Evolutionary conservation across 64 coral and sea anemone genomes (phyloP).

Genomic region (Actinia equina): DNA sequence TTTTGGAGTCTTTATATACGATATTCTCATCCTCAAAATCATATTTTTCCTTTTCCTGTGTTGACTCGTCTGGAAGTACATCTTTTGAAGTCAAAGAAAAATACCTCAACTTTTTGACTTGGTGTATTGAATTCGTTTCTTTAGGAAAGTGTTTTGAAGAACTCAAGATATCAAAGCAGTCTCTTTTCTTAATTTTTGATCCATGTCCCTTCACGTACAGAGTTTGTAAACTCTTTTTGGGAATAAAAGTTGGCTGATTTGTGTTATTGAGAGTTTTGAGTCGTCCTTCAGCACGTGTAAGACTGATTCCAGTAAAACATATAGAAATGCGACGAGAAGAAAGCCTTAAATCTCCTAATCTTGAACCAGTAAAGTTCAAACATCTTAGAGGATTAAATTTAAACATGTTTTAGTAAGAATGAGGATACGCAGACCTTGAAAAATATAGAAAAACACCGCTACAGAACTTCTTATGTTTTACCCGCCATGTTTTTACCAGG

Average conservation of each 20-base stretch:
- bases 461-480: not conserved
- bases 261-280: not conserved
- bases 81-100: not conserved
- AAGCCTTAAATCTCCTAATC: not conserved
- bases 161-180: not conserved
- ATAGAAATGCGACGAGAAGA: not conserved
- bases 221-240: not conserved
- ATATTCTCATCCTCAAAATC: not conserved
- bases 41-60: not conserved
- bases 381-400: not conserved
- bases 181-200: not conserved
- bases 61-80: not conserved
- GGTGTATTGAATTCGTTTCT: not conserved
- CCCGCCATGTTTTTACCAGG: not conserved
- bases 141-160: not conserved
- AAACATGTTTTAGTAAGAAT: not conserved
- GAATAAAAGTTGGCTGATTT: not conserved
- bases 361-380: not conserved
- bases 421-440: not conserved
- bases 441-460: not conserved
- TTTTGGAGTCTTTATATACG: not conserved
- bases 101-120: not conserved
- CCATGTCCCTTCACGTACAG: not conserved
- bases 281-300: not conserved
- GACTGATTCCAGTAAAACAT: not conserved